phyloP scores from a whole-genome alignment of 2,113 vertebrate species.

The Poeciliopsis occidentalis region DNA sequence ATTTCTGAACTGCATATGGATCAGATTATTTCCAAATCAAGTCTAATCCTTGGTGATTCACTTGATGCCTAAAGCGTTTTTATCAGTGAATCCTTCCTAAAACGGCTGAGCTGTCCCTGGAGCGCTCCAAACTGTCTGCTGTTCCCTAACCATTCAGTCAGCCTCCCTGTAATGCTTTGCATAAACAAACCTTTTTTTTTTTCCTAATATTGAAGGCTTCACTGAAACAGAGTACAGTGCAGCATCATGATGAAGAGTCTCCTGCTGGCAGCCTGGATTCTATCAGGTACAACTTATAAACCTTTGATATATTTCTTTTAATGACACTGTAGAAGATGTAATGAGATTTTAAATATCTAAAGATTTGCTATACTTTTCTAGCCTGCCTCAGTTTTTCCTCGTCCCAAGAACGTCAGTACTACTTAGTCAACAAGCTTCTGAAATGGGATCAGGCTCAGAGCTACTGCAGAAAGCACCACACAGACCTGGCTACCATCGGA shows the following conservation, averaged over 20 bases:
- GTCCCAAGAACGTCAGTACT: conserved; percentile 7
- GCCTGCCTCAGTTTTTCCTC: background rate
- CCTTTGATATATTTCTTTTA: background rate
- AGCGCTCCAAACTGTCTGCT: background rate
- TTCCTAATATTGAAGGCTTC: background rate
- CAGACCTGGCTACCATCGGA: background rate
- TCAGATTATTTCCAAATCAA: background rate
- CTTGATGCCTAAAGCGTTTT: too few relatives aligned
- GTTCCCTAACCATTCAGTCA: background rate
- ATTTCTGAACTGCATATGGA: background rate
- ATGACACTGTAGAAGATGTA: background rate
- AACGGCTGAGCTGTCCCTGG: background rate
- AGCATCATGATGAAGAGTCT: background rate
- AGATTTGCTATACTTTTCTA: background rate
- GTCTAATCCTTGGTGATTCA: too few relatives aligned
- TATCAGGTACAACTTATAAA: background rate
- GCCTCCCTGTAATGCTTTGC: background rate
- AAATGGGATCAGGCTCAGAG: conserved; percentile 19
- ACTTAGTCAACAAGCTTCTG: background rate
- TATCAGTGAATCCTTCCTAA: background rate
- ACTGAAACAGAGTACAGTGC: background rate
- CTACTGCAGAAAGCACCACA: background rate
- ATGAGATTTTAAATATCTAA: background rate
- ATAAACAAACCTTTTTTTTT: background rate
- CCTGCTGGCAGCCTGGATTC: background rate